These are phyloP conservation scores for Acinonyx jubatus DNA, from an alignment of 2,113 vertebrate species.

Conservation along the genomic window DNA sequence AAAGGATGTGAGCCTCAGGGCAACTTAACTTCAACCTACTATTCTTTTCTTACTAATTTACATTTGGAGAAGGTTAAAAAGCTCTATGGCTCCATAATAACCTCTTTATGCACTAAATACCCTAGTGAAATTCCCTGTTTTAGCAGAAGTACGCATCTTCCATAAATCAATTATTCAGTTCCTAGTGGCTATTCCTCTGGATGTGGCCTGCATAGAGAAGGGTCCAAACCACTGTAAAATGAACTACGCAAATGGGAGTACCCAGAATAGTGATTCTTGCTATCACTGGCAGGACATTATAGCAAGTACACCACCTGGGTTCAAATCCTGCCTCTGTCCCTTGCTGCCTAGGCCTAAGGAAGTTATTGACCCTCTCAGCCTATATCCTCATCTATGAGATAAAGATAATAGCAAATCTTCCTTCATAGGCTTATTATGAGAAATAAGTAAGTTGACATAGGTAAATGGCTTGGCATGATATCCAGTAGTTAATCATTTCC, in stretches of 20 bases:
- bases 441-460: neutral
- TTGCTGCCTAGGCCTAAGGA: neutral
- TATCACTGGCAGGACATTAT: neutral
- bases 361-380: neutral
- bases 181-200: neutral
- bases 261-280: neutral
- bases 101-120: neutral
- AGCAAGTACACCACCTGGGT: neutral
- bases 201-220: neutral
- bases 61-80: neutral
- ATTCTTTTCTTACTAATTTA: neutral
- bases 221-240: neutral
- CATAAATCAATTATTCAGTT: neutral
- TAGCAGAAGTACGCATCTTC: neutral
- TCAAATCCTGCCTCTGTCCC: neutral
- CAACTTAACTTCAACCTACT: neutral
- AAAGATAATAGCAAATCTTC: neutral
- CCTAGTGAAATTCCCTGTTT: neutral
- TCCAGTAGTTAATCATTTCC: neutral
- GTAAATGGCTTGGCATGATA: neutral
- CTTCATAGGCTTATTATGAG: neutral
- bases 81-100: neutral
- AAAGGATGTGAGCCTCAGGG: neutral
- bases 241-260: neutral
- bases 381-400: neutral